These are phyloP conservation scores for Drosophila quadrilineata DNA, from an alignment of 1,140 invertebrate genomes.

Conservation along the genomic window DNA sequence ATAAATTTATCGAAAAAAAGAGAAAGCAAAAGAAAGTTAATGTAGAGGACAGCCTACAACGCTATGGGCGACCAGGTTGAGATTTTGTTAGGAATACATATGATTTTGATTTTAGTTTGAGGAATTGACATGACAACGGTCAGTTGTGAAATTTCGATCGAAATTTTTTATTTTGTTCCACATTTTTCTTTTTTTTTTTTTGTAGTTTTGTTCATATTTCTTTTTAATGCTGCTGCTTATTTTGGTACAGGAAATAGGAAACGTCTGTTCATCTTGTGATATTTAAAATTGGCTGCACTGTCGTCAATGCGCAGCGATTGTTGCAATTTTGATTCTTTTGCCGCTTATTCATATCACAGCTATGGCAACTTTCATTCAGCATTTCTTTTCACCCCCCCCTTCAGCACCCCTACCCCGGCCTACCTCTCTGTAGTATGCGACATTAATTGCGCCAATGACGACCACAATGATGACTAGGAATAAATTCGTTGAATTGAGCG, in stretches of 20 bases:
- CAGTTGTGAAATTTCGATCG: no score
- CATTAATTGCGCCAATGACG: constrained; percentile 31
- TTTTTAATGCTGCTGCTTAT: neutral
- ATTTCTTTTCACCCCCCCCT: neutral
- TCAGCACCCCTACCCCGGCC: neutral
- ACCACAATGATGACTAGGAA: constrained; percentile 24
- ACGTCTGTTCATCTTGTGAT: constrained; percentile 76
- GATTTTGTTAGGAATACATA: no score
- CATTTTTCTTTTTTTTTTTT: constrained; percentile 1
- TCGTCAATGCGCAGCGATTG: constrained; percentile 22
- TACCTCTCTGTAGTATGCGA: constrained; percentile 1
- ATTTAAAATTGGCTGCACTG: constrained; percentile 67
- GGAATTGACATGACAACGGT: no score
- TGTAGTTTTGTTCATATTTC: neutral
- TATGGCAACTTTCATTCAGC: constrained; percentile 36
- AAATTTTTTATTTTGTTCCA: constrained; percentile 24
- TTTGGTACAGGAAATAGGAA: constrained; percentile 69
- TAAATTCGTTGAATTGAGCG: constrained; percentile 25
- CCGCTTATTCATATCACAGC: constrained; percentile 27
- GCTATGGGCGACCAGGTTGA: no score
- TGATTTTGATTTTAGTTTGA: no score
- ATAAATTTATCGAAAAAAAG: constrained; percentile 3
- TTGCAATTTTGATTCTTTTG: constrained; percentile 4
- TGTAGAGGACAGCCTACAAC: no score
- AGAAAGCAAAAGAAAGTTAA: neutral